Percentiles rank a stretch among this genome's conserved stretches.
These are phyloP conservation scores for Eupeodes latifasciatus DNA, from an alignment of 2,888 invertebrate species.

Conservation along the genomic window DNA sequence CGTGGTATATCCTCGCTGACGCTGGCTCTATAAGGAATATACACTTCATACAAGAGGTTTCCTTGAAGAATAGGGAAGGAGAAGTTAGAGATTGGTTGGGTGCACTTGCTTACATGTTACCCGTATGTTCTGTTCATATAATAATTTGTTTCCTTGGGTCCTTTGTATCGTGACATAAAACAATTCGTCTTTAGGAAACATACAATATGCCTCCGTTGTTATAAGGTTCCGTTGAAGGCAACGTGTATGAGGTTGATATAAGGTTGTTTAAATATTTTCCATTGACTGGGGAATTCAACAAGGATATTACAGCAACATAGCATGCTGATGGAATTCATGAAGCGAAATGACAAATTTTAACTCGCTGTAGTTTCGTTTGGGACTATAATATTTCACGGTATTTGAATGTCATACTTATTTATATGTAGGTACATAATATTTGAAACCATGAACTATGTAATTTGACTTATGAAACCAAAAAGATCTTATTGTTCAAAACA, in stretches of 20 bases:
- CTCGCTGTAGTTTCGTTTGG: constrained; percentile 20
- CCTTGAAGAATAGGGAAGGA: not conserved
- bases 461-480: not conserved
- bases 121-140: not conserved
- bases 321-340: constrained; percentile 42
- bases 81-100: constrained; percentile 54
- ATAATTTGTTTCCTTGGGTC: constrained; percentile 46
- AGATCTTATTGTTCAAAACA: too few relatives aligned
- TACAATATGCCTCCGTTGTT: constrained; percentile 65
- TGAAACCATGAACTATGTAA: not conserved
- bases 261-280: constrained; percentile 3
- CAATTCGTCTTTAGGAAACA: constrained; percentile 71
- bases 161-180: constrained; percentile 66
- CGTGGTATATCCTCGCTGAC: not conserved
- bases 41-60: constrained; percentile 57
- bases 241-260: not conserved
- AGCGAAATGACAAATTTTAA: constrained; percentile 53
- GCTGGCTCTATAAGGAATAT: constrained; percentile 49
- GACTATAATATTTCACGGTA: constrained; percentile 34
- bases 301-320: constrained; percentile 40
- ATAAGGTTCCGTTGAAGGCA: constrained; percentile 1
- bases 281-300: constrained; percentile 66
- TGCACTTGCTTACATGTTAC: constrained; percentile 42
- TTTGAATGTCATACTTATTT: not conserved
- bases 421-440: too few relatives aligned